These are phyloP conservation scores for Bergia puertoricense DNA, from an alignment of 92 coral and sea anemone genomes.

Conservation along the genomic window DNA sequence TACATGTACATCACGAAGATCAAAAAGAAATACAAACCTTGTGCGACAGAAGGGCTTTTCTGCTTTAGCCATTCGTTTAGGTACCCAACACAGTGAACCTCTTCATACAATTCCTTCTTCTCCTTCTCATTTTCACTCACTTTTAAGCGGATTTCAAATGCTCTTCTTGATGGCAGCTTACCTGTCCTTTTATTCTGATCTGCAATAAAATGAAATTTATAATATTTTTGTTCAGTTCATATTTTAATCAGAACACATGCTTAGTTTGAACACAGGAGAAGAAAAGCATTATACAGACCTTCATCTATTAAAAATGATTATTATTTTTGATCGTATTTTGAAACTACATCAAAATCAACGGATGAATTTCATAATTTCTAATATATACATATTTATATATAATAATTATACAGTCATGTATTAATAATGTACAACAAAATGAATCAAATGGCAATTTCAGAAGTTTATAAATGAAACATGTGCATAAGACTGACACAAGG, in stretches of 20 bases:
- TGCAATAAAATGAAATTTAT: neutral
- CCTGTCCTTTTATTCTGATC: neutral
- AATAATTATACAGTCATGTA: no score
- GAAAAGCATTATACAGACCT: neutral
- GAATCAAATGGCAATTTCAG: no score
- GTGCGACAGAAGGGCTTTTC: neutral
- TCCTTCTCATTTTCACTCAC: constrained; percentile 3
- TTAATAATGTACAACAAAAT: no score
- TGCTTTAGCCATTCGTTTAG: constrained; percentile 52
- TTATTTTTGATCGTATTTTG: no score
- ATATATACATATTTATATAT: no score
- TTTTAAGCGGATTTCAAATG: constrained; percentile 32
- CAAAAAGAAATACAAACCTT: constrained; percentile 14
- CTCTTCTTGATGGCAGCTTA: constrained; percentile 33
- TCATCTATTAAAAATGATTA: no score
- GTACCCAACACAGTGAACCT: constrained; percentile 60
- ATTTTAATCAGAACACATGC: neutral
- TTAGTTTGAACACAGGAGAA: neutral
- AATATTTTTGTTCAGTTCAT: neutral
- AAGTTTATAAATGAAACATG: no score
- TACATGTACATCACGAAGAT: no score
- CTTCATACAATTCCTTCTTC: constrained; percentile 5
- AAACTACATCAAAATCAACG: no score
- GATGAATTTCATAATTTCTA: no score
- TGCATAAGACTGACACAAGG: no score